Evolutionary conservation across 2,113 vertebrate species (phyloP).

Genomic region (Hippocampus comes): DNA sequence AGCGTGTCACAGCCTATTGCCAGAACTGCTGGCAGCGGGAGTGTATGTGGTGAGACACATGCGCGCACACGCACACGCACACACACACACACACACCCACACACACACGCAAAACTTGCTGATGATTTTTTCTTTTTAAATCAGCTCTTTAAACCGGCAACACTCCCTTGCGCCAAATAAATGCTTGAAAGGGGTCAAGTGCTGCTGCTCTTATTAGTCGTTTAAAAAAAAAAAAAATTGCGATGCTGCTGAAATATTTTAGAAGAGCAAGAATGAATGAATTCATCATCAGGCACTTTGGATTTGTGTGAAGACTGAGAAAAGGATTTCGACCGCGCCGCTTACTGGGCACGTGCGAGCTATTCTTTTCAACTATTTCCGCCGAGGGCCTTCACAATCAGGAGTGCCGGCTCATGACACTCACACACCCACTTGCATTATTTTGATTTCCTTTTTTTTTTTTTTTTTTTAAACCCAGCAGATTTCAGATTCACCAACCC

Average conservation of each 20-base stretch:
- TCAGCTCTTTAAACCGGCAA: slow-evolving; percentile 10
- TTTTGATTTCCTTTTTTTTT: too few species aligned
- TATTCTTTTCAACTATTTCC: too few species aligned
- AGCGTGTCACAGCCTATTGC: slow-evolving; percentile 30
- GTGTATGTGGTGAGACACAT: neutral
- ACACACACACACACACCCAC: slow-evolving; percentile 1
- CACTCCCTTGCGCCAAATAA: slow-evolving; percentile 9
- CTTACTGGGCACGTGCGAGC: too few species aligned
- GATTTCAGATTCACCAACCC: too few species aligned
- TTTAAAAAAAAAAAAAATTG: neutral
- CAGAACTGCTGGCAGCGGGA: slow-evolving; percentile 12
- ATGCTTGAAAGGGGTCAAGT: slow-evolving; percentile 25
- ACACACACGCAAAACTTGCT: slow-evolving; percentile 4
- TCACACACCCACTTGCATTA: too few species aligned
- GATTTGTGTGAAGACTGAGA: neutral
- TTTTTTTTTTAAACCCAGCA: too few species aligned
- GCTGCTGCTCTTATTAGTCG: neutral
- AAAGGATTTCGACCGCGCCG: neutral
- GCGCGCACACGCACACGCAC: neutral
- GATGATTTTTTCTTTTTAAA: slow-evolving; percentile 1
- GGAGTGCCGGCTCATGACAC: too few species aligned
- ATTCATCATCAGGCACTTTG: neutral
- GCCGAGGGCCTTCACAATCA: too few species aligned
- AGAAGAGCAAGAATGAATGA: neutral
- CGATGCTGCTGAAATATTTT: neutral